These are phyloP conservation scores for Drosophila baimaii DNA, from an alignment of 1,140 invertebrate genomes.

Conservation along the genomic window DNA sequence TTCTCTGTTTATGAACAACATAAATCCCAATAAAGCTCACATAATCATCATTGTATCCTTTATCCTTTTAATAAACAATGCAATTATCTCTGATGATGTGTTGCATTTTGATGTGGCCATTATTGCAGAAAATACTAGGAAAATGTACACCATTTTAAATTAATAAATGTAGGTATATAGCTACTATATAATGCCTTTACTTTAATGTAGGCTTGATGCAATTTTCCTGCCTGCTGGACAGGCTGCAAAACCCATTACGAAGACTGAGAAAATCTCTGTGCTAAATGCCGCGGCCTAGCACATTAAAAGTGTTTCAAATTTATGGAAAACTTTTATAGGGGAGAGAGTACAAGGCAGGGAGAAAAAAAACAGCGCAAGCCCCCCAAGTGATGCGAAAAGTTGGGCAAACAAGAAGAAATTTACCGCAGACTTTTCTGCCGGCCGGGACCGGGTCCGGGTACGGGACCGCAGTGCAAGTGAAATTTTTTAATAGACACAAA, in stretches of 20 bases:
- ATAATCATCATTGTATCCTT: constrained; percentile 4
- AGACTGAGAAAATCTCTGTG: not conserved
- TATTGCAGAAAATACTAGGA: not conserved
- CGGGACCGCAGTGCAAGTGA: constrained; percentile 30
- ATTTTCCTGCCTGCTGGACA: constrained; percentile 13
- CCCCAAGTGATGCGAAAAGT: constrained; percentile 46
- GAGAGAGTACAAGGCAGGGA: not conserved
- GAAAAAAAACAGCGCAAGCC: constrained; percentile 20
- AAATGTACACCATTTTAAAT: not conserved
- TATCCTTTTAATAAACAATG: constrained; percentile 8
- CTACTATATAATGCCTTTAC: not conserved
- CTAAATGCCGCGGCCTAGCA: constrained; percentile 27
- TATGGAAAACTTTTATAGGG: constrained; percentile 33
- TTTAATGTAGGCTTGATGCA: constrained; percentile 6
- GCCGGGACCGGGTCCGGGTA: constrained; percentile 1
- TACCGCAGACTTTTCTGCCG: constrained; percentile 28
- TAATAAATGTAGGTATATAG: not conserved
- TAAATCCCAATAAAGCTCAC: not conserved
- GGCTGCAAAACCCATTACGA: constrained; percentile 17
- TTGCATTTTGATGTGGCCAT: not conserved
- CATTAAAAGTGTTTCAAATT: constrained; percentile 42
- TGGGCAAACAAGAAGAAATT: constrained; percentile 30
- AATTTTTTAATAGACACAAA: constrained; percentile 53
- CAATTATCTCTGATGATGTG: not conserved
- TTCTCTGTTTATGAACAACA: not conserved